Conservation (phyloP, 1,140 invertebrate species). For the Galendromus occidentalis region DNA sequence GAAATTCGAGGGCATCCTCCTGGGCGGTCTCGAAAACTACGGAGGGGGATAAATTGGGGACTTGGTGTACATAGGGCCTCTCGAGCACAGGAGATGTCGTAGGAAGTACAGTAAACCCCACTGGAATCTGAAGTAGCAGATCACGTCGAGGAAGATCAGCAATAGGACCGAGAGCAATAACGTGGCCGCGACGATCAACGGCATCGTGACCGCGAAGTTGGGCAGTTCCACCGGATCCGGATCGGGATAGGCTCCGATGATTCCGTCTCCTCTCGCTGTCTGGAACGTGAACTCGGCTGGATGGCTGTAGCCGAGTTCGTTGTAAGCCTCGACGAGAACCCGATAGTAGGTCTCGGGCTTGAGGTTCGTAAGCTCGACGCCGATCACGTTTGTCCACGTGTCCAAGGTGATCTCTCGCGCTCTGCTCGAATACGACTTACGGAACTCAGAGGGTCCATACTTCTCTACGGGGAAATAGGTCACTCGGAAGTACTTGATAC, state of each 20-base stretch:
- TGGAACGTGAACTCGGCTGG: slow-evolving; percentile 51
- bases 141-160: slow-evolving; percentile 17
- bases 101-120: slow-evolving; percentile 18
- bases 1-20: background rate
- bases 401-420: background rate
- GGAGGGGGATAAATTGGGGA: background rate
- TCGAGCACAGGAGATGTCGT: slow-evolving; percentile 17
- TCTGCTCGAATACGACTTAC: slow-evolving; percentile 8
- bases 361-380: slow-evolving; percentile 27
- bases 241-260: slow-evolving; percentile 1
- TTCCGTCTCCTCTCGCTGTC: slow-evolving; percentile 46
- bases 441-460: slow-evolving; percentile 10
- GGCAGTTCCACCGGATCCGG: background rate
- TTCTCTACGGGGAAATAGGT: slow-evolving; percentile 42
- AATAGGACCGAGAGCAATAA: slow-evolving; percentile 13
- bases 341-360: slow-evolving; percentile 53
- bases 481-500: slow-evolving; percentile 59
- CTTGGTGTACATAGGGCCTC: slow-evolving; percentile 10
- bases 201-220: slow-evolving; percentile 14
- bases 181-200: slow-evolving; percentile 16
- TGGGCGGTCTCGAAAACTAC: background rate
- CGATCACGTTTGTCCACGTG: background rate
- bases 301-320: slow-evolving; percentile 53
- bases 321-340: slow-evolving; percentile 60
- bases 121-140: slow-evolving; percentile 19